phyloP scores from a whole-genome alignment of 2,113 vertebrate genomes.

The Ranitomeya imitator region DNA sequence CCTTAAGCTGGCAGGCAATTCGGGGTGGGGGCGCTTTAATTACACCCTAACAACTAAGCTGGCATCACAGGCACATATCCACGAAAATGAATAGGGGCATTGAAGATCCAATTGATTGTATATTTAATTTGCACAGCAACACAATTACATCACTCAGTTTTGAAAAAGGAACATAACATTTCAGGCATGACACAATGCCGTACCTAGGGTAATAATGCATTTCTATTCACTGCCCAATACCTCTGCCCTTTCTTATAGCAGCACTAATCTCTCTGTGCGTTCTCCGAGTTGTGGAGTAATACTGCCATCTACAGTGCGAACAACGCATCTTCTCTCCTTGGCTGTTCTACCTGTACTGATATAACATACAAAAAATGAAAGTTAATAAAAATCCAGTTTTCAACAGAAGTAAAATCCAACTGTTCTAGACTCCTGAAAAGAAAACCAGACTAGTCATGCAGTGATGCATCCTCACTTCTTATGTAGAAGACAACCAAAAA shows the following conservation, averaged over 20 bases:
- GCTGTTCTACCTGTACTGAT: background rate
- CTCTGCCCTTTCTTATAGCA: background rate
- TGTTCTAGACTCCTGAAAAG: background rate
- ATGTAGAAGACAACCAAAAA: too few species aligned
- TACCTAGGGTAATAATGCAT: conserved; percentile 40
- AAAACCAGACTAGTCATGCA: background rate
- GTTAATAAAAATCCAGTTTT: background rate
- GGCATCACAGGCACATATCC: conserved; percentile 22
- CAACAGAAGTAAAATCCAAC: background rate
- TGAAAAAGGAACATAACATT: conserved; percentile 47
- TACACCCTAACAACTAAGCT: conserved; percentile 34
- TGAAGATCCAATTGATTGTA: conserved; percentile 31
- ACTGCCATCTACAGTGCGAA: conserved; percentile 21
- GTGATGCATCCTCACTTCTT: too few species aligned
- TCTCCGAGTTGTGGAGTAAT: background rate
- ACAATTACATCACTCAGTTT: conserved; percentile 30
- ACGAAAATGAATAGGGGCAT: conserved; percentile 17
- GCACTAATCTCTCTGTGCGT: background rate
- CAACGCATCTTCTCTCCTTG: background rate
- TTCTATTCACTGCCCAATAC: conserved; percentile 25
- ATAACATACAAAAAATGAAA: background rate
- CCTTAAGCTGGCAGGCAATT: conserved; percentile 9
- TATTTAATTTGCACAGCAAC: conserved; percentile 27
- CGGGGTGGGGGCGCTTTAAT: conserved; percentile 28
- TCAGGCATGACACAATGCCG: conserved; percentile 18